Conservation (phyloP, 2,113 vertebrate genomes). For the Epinephelus cyanopodus region DNA sequence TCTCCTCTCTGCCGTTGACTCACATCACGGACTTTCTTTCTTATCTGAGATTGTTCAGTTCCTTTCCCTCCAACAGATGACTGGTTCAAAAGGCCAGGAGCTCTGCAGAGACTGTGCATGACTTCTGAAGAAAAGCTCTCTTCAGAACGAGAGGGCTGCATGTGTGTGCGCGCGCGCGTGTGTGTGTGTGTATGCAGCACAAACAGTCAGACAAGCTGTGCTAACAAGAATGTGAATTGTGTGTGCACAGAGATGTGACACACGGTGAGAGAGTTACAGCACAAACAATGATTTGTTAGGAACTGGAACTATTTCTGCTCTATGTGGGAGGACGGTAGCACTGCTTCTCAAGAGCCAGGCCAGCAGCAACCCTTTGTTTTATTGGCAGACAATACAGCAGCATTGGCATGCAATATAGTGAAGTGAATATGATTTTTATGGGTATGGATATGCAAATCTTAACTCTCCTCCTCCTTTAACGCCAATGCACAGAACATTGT, state of each 20-base stretch:
- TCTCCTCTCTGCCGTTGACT: constrained; percentile 36
- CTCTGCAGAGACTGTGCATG: constrained; percentile 60
- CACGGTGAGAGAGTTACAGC: constrained; percentile 49
- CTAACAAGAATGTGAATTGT: constrained; percentile 71
- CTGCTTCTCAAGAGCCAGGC: constrained; percentile 69
- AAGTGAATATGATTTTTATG: constrained; percentile 48
- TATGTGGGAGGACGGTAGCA: constrained; percentile 76
- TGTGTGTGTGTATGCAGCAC: constrained; percentile 17
- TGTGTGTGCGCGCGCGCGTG: not conserved
- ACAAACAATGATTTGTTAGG: constrained; percentile 76
- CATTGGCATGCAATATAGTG: constrained; percentile 34
- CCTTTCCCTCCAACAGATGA: constrained; percentile 66
- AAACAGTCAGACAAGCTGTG: constrained; percentile 73
- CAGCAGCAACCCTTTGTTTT: constrained; percentile 68
- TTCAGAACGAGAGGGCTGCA: constrained; percentile 12
- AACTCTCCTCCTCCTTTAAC: constrained; percentile 17
- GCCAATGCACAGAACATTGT: constrained; percentile 13
- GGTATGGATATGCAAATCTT: constrained; percentile 51
- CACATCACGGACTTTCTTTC: constrained; percentile 16
- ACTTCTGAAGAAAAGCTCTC: constrained; percentile 57
- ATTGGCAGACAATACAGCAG: constrained; percentile 61
- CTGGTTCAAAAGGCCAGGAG: constrained; percentile 74
- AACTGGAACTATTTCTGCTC: constrained; percentile 80
- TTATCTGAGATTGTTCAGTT: constrained; percentile 47
- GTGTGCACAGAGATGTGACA: constrained; percentile 62